Conservation (phyloP, 64 coral and sea anemone species). For the Porites australiensis region DNA sequence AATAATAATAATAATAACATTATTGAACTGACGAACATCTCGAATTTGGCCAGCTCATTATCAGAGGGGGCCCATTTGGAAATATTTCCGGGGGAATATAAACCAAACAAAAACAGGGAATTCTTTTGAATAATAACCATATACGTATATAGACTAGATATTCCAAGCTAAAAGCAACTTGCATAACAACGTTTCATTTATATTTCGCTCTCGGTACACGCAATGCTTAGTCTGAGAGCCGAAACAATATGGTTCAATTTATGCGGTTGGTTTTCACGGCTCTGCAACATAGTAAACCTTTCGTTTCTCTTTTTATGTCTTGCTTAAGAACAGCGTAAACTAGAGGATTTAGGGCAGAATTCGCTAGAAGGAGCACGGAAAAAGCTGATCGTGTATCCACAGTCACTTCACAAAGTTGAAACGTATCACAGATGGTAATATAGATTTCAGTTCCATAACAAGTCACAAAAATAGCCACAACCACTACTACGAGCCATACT, state of each 20-base stretch:
- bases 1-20: too few relatives aligned
- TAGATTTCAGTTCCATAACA: constrained; percentile 9
- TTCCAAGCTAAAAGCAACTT: too few relatives aligned
- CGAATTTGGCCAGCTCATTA: too few relatives aligned
- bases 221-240: neutral
- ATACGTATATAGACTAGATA: too few relatives aligned
- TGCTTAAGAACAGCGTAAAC: constrained; percentile 11
- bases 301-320: neutral
- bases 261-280: neutral
- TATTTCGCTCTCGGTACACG: too few relatives aligned
- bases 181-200: too few relatives aligned
- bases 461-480: neutral
- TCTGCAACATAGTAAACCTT: neutral
- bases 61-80: too few relatives aligned
- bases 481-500: neutral
- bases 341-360: neutral
- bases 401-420: neutral
- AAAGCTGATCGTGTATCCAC: neutral
- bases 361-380: neutral
- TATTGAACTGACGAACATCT: too few relatives aligned
- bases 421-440: neutral
- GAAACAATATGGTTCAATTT: neutral
- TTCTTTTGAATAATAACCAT: too few relatives aligned
- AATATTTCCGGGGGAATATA: too few relatives aligned
- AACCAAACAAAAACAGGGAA: too few relatives aligned